A percentile compares a stretch with the other conserved stretches of the same genome.
Conservation (phyloP, 2,888 invertebrate species). For the Notodonta dromedarius region DNA sequence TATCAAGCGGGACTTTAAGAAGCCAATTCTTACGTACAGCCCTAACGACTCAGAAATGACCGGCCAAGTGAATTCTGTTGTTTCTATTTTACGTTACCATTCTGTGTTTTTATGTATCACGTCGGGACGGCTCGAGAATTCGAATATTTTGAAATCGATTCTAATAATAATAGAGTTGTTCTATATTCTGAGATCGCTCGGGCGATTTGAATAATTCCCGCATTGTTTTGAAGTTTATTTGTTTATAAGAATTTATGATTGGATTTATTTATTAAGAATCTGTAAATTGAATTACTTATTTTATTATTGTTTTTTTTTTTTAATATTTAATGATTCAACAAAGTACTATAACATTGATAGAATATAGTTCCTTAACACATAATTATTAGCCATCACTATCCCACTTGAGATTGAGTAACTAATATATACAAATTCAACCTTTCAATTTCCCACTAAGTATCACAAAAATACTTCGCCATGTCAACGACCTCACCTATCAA, state of each 20-base stretch:
- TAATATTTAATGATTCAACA: too few species aligned
- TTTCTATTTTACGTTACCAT: conserved; percentile 37
- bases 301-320: too few species aligned
- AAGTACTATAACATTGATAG: too few species aligned
- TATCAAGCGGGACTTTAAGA: conserved; percentile 61
- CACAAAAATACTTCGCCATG: conserved; percentile 9
- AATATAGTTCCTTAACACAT: too few species aligned
- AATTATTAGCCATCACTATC: too few species aligned
- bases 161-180: conserved; percentile 19
- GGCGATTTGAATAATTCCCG: conserved; percentile 30
- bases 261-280: too few species aligned
- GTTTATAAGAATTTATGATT: conserved; percentile 21
- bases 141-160: conserved; percentile 26
- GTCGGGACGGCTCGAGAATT: conserved; percentile 13
- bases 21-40: conserved; percentile 58
- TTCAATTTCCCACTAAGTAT: too few species aligned
- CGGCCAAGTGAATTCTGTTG: conserved; percentile 57
- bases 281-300: too few species aligned
- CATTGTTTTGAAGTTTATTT: conserved; percentile 25
- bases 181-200: conserved; percentile 24
- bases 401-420: too few species aligned
- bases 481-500: conserved; percentile 34
- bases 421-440: too few species aligned
- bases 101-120: conserved; percentile 28
- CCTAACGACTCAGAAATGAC: conserved; percentile 61